phyloP scores from a whole-genome alignment of 2,113 vertebrate genomes.

The Cyprinodon tularosa region DNA sequence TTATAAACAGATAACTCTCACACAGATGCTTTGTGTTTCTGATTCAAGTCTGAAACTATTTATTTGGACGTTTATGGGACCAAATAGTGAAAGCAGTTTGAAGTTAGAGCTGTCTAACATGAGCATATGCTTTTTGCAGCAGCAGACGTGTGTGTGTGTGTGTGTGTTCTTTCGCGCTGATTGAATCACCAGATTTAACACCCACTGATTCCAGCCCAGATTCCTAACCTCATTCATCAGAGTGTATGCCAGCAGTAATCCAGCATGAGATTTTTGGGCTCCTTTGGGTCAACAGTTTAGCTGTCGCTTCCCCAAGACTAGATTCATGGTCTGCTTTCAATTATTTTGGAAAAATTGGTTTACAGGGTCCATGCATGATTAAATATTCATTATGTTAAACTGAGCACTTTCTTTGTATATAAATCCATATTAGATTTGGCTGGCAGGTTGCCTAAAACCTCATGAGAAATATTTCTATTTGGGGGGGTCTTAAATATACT shows the following conservation, averaged over 20 bases:
- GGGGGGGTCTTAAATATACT: conserved; percentile 64
- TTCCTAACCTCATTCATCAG: conserved; percentile 79
- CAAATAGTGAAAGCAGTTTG: not conserved
- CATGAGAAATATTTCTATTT: conserved; percentile 82
- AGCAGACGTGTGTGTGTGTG: conserved; percentile 22
- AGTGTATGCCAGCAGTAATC: conserved; percentile 80
- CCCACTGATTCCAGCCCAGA: conserved; percentile 65
- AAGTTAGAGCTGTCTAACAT: conserved; percentile 9
- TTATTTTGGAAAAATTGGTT: conserved; percentile 90
- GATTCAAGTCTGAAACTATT: not conserved
- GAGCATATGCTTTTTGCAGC: not conserved
- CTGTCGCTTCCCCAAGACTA: conserved; percentile 65
- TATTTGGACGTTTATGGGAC: conserved; percentile 2
- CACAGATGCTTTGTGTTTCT: not conserved
- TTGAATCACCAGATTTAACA: conserved; percentile 73
- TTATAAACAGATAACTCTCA: not conserved
- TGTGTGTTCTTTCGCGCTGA: conserved; percentile 55
- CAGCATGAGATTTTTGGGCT: conserved; percentile 76
- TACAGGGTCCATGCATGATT: conserved; percentile 85
- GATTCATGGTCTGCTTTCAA: conserved; percentile 88
- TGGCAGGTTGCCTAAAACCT: conserved; percentile 82
- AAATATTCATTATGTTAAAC: conserved; percentile 92
- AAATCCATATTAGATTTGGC: conserved; percentile 85
- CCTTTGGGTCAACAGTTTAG: conserved; percentile 83
- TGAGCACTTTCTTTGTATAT: conserved; percentile 86